These are phyloP conservation scores for Excalfactoria chinensis DNA, from an alignment of 2,113 vertebrate genomes.

Conservation along the genomic window DNA sequence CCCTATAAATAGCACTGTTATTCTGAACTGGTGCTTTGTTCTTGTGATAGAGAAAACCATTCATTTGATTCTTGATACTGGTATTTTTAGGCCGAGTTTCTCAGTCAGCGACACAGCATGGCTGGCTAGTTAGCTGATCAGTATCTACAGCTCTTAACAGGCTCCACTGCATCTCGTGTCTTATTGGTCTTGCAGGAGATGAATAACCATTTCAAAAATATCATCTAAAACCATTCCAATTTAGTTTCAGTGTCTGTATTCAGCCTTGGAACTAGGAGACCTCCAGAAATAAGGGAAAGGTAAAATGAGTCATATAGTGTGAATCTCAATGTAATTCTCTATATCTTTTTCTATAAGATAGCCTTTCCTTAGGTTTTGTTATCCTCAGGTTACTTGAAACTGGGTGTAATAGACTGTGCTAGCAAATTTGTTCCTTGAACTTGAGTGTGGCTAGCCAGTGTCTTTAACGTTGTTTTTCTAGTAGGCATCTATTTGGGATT, in stretches of 20 bases:
- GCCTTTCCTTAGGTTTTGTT: neutral
- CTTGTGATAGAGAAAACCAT: neutral
- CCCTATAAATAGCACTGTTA: neutral
- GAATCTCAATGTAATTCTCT: neutral
- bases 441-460: neutral
- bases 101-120: neutral
- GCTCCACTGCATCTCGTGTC: neutral
- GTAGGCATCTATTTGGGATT: neutral
- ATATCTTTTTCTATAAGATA: neutral
- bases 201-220: neutral
- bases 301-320: neutral
- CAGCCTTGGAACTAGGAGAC: neutral
- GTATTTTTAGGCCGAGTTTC: neutral
- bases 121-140: neutral
- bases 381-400: neutral
- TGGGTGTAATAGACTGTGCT: neutral
- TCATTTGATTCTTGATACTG: neutral
- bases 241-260: neutral
- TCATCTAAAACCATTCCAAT: neutral
- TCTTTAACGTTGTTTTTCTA: neutral
- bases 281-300: neutral
- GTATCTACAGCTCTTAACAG: neutral
- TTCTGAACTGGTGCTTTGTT: conserved; percentile 7
- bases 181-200: neutral
- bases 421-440: neutral